Conservation (phyloP, 2,797 vertebrate species). For the Pipistrellus pygmaeus region DNA sequence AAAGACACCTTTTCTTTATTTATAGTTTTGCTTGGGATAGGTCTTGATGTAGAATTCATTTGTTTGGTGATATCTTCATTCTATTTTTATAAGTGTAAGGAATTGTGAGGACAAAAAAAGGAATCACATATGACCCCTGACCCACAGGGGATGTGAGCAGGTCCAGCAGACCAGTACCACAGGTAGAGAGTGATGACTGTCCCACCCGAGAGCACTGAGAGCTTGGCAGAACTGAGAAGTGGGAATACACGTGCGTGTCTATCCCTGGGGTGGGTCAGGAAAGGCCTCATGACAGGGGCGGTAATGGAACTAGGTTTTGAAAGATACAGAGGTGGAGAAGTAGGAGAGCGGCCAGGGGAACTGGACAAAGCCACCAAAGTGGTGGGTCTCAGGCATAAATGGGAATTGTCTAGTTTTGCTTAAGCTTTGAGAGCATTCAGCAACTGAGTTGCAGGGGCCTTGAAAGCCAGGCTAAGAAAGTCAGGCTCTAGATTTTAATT, state of each 20-base stretch:
- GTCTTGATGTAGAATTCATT: not conserved
- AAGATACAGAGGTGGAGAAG: not conserved
- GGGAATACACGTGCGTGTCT: not conserved
- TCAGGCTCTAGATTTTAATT: not conserved
- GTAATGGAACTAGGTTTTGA: not conserved
- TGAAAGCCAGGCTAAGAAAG: not conserved
- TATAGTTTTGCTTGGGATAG: not conserved
- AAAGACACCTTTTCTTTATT: not conserved
- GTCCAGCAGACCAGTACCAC: no score
- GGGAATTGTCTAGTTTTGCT: not conserved
- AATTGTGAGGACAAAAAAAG: not conserved
- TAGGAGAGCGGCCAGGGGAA: not conserved
- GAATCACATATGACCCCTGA: not conserved
- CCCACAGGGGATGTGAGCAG: not conserved
- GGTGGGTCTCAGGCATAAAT: not conserved
- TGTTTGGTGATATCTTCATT: not conserved
- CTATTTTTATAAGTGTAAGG: not conserved
- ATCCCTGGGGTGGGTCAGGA: not conserved
- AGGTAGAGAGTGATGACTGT: not conserved
- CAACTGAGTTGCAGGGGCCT: not conserved
- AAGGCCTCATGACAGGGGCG: not conserved
- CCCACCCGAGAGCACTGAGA: not conserved
- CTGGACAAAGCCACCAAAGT: not conserved
- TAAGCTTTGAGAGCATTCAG: not conserved
- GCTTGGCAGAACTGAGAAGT: not conserved